phyloP scores from a whole-genome alignment of 2,888 invertebrate genomes.

The Ochropleura plecta region DNA sequence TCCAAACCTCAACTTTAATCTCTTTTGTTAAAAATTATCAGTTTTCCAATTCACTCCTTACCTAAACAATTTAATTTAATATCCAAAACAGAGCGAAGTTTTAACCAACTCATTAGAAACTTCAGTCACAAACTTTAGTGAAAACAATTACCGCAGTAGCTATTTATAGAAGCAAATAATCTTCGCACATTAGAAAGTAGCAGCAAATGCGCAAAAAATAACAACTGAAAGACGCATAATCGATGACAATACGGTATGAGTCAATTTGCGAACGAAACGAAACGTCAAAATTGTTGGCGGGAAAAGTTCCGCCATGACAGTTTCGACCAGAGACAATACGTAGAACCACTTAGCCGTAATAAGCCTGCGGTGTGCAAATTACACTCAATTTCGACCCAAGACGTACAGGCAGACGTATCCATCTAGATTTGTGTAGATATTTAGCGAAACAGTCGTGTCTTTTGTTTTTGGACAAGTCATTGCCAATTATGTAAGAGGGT shows the following conservation, averaged over 20 bases:
- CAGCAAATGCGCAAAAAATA: slow-evolving; percentile 20
- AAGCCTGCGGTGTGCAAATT: slow-evolving; percentile 80
- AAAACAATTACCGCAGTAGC: slow-evolving; percentile 1
- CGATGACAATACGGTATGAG: slow-evolving; percentile 67
- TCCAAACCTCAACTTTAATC: too few species aligned
- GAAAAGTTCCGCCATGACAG: slow-evolving; percentile 68
- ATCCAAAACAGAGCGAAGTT: too few species aligned
- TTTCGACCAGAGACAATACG: slow-evolving; percentile 73
- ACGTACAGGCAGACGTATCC: slow-evolving; percentile 57
- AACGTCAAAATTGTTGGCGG: slow-evolving; percentile 56
- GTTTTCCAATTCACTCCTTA: too few species aligned
- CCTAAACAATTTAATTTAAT: too few species aligned
- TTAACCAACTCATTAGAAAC: slow-evolving; percentile 8
- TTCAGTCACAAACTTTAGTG: not conserved
- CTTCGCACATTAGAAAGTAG: slow-evolving; percentile 60
- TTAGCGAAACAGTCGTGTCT: slow-evolving; percentile 22
- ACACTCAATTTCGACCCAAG: slow-evolving; percentile 73
- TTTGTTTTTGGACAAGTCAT: slow-evolving; percentile 37
- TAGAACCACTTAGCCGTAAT: slow-evolving; percentile 78
- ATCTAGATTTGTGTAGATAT: slow-evolving; percentile 37
- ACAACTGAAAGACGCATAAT: slow-evolving; percentile 56
- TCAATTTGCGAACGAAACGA: slow-evolving; percentile 67
- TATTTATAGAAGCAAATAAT: slow-evolving; percentile 30
- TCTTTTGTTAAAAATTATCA: too few species aligned
- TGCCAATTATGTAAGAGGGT: slow-evolving; percentile 14